Evolutionary conservation across 1,140 invertebrate genomes (phyloP).

Genomic region (Hirudo medicinalis): DNA sequence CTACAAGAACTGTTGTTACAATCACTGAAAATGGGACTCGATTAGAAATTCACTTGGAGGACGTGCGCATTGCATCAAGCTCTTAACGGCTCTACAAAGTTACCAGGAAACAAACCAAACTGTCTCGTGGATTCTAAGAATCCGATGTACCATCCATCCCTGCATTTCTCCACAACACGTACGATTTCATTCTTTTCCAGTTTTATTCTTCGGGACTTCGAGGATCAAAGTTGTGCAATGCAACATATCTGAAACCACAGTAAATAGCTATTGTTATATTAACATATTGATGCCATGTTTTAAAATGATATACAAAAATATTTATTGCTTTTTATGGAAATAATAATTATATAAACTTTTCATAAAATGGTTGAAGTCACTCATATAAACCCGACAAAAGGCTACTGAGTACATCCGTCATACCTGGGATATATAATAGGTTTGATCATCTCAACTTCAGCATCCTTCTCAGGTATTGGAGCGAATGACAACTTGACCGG

Average conservation of each 20-base stretch:
- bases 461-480: background rate
- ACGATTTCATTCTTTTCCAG: constrained; percentile 81
- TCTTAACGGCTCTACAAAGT: constrained; percentile 56
- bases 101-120: constrained; percentile 95
- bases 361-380: background rate
- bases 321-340: background rate
- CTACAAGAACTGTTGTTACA: no score
- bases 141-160: constrained; percentile 96
- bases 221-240: constrained; percentile 87
- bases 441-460: background rate
- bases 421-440: constrained; percentile 3
- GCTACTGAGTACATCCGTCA: background rate
- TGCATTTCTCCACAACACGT: constrained; percentile 92
- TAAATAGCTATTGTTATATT: background rate
- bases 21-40: no score
- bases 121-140: constrained; percentile 79
- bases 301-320: background rate
- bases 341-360: background rate
- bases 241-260: constrained; percentile 55
- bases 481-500: background rate
- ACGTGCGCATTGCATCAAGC: background rate
- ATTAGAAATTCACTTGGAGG: no score
- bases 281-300: background rate
- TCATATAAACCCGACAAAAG: background rate
- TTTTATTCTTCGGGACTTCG: constrained; percentile 89